These are phyloP conservation scores for Glaucomys volans DNA, from an alignment of 2,113 vertebrate genomes.

Conservation along the genomic window DNA sequence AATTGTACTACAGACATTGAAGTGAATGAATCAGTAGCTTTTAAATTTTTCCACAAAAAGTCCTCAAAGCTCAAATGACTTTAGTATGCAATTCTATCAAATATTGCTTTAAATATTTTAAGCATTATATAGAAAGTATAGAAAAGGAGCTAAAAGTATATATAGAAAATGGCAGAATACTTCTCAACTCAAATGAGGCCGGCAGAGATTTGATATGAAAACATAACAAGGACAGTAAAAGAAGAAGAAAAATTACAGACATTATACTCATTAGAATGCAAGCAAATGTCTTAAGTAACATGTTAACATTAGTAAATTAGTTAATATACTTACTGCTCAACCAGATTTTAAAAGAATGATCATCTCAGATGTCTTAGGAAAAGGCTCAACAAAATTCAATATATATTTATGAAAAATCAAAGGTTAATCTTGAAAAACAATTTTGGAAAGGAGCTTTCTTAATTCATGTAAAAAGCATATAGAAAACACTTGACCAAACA, in stretches of 20 bases:
- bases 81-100: neutral
- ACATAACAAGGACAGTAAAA: neutral
- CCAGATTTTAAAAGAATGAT: neutral
- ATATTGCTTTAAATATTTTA: neutral
- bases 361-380: neutral
- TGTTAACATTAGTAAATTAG: slow-evolving; percentile 9
- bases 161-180: neutral
- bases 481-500: neutral
- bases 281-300: neutral
- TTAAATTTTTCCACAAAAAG: neutral
- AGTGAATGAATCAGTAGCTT: neutral
- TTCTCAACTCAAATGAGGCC: neutral
- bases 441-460: neutral
- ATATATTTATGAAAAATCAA: neutral
- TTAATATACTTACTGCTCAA: neutral
- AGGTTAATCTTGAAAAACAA: neutral
- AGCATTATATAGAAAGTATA: neutral
- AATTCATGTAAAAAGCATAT: neutral
- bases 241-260: neutral
- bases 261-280: neutral
- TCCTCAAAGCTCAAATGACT: neutral
- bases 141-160: neutral
- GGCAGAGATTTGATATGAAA: neutral
- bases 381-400: neutral
- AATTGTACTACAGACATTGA: neutral